Percentiles rank a stretch among this genome's conserved stretches.
Evolutionary conservation across 2,797 vertebrate species (phyloP).

Genomic region (Pteropus rufus): DNA sequence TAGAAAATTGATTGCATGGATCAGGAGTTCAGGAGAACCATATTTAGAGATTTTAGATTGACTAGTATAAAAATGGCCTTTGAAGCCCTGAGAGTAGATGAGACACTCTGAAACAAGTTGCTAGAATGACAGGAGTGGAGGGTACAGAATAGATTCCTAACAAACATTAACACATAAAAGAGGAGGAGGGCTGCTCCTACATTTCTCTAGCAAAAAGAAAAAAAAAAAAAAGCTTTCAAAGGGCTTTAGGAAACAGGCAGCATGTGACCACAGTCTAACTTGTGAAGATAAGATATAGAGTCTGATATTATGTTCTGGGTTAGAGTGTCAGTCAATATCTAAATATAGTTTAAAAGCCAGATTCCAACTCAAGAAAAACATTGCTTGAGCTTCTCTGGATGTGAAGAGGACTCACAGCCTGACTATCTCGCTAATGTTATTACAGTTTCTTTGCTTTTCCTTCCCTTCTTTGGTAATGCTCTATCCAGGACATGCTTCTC

Average conservation of each 20-base stretch:
- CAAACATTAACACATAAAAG: neutral
- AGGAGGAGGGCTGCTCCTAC: neutral
- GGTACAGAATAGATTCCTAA: neutral
- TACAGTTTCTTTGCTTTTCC: constrained; percentile 51
- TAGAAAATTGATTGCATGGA: neutral
- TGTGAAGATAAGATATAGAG: constrained; percentile 4
- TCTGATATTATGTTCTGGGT: neutral
- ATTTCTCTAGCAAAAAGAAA: neutral
- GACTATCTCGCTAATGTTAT: constrained; percentile 40
- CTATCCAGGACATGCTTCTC: neutral
- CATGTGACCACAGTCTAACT: neutral
- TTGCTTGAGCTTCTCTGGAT: neutral
- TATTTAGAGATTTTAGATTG: neutral
- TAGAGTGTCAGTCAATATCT: neutral
- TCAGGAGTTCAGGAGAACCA: neutral
- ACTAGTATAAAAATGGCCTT: neutral
- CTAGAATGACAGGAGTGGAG: neutral
- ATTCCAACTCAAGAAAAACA: constrained; percentile 32
- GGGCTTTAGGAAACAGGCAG: neutral
- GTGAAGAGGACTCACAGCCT: neutral
- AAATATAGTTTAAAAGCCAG: constrained; percentile 31
- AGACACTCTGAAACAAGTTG: neutral
- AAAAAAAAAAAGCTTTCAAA: constrained; percentile 11
- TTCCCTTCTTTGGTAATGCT: constrained; percentile 65
- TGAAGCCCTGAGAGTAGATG: neutral